These are phyloP conservation scores for Hedya salicella DNA, from an alignment of 2,888 invertebrate species.

Conservation along the genomic window DNA sequence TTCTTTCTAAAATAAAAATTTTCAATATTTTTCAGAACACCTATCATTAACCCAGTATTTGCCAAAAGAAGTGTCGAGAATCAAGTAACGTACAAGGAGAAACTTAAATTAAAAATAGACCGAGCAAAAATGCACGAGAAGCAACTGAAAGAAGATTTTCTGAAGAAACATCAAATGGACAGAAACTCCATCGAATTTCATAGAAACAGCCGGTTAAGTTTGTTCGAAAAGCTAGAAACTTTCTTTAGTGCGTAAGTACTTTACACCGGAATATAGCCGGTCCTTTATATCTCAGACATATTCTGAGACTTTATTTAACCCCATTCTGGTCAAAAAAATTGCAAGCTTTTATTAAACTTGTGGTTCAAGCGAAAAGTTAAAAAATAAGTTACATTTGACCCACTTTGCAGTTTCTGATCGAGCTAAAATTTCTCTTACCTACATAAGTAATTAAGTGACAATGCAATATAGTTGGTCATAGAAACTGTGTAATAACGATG, in stretches of 20 bases:
- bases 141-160: conserved; percentile 60
- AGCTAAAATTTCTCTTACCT: too few species aligned
- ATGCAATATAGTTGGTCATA: too few species aligned
- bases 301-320: not conserved
- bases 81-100: conserved; percentile 65
- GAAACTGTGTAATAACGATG: too few species aligned
- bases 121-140: conserved; percentile 69
- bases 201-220: conserved; percentile 85
- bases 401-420: too few species aligned
- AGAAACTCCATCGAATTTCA: conserved; percentile 79
- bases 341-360: too few species aligned
- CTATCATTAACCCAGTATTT: conserved; percentile 70
- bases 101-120: conserved; percentile 68
- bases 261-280: not conserved
- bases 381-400: too few species aligned
- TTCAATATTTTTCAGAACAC: conserved; percentile 54
- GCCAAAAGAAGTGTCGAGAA: conserved; percentile 69
- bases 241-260: conserved; percentile 86
- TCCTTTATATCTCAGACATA: not conserved
- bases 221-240: conserved; percentile 86
- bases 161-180: conserved; percentile 63
- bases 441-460: too few species aligned
- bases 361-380: too few species aligned
- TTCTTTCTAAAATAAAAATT: too few species aligned
- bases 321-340: too few species aligned